These are phyloP conservation scores for Ormyrus thymus DNA, from an alignment of 2,888 invertebrate species.

Conservation along the genomic window DNA sequence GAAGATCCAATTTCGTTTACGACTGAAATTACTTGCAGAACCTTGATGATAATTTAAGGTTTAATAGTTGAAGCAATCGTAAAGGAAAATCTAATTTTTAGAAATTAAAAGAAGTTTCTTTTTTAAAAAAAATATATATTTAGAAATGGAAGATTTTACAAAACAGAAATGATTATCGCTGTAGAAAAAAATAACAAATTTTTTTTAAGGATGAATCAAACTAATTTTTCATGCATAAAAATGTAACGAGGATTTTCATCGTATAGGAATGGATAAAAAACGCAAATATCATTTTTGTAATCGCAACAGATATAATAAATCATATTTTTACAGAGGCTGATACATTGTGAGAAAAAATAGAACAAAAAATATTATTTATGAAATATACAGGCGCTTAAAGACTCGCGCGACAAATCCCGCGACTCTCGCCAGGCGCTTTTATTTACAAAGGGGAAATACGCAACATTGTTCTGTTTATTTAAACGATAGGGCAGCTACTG, in stretches of 20 bases:
- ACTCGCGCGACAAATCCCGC: conserved; percentile 13
- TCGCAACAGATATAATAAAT: conserved; percentile 57
- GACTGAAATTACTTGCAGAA: conserved; percentile 6
- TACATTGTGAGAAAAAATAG: conserved; percentile 53
- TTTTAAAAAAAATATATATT: no score
- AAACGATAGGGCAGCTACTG: conserved; percentile 30
- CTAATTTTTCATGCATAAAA: no score
- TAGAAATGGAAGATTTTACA: no score
- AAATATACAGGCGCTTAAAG: conserved; percentile 52
- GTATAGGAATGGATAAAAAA: conserved; percentile 5
- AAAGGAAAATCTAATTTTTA: no score
- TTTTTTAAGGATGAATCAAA: no score
- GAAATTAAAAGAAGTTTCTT: no score
- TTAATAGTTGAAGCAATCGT: no score
- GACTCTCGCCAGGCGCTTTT: conserved; percentile 33
- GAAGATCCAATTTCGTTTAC: conserved; percentile 22
- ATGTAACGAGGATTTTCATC: background rate
- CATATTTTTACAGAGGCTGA: conserved; percentile 55
- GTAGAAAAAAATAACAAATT: no score
- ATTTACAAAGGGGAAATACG: conserved; percentile 51
- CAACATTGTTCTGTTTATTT: conserved; percentile 23
- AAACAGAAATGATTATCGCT: no score
- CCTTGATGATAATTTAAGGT: no score
- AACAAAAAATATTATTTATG: conserved; percentile 48
- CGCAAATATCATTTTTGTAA: conserved; percentile 37